phyloP scores from a whole-genome alignment of 1,140 invertebrate species.

The Dendroctonus valens region DNA sequence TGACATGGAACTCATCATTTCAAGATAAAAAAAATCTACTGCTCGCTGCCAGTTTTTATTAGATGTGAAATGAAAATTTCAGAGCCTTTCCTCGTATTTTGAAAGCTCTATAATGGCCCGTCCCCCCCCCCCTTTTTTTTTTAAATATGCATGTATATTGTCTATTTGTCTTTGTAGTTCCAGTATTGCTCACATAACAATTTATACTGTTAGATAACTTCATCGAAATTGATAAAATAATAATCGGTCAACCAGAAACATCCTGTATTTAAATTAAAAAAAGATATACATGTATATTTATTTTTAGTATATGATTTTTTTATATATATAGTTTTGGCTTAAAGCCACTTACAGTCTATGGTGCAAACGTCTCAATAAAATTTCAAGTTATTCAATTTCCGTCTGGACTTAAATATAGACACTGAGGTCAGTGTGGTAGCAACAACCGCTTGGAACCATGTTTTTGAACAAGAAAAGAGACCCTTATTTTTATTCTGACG shows the following conservation, averaged over 20 bases:
- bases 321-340: slow-evolving; percentile 35
- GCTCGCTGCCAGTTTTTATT: no score
- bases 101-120: slow-evolving; percentile 10
- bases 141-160: slow-evolving; percentile 26
- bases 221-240: background rate
- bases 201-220: no score
- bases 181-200: background rate
- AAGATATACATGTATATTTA: slow-evolving; percentile 34
- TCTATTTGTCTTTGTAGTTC: slow-evolving; percentile 5
- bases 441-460: no score
- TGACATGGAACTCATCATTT: no score
- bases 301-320: slow-evolving; percentile 37
- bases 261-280: background rate
- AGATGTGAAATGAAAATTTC: background rate
- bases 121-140: background rate
- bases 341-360: slow-evolving; percentile 36
- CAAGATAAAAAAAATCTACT: no score
- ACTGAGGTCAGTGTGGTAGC: background rate
- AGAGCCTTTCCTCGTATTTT: slow-evolving; percentile 3
- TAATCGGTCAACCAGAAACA: background rate
- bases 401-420: slow-evolving; percentile 19
- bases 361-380: slow-evolving; percentile 18
- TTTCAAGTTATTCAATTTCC: slow-evolving; percentile 17
- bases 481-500: no score
- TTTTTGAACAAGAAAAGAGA: no score